phyloP scores from a whole-genome alignment of 2,113 vertebrate species.

The Tichodroma muraria region DNA sequence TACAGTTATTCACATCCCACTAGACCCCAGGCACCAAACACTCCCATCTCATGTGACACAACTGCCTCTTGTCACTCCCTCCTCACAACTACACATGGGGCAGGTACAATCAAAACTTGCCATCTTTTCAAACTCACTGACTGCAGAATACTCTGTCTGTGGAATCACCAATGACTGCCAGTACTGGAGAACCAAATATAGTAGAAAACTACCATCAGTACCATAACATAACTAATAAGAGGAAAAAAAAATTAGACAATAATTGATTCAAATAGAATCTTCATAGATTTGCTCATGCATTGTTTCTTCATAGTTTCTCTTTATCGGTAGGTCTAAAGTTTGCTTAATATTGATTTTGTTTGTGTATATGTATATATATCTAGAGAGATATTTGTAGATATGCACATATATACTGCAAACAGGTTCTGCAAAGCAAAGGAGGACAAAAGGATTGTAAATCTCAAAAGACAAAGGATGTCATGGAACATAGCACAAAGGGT shows the following conservation, averaged over 20 bases:
- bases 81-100: neutral
- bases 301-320: neutral
- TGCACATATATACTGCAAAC: neutral
- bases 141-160: neutral
- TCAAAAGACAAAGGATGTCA: neutral
- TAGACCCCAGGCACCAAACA: neutral
- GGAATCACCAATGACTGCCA: neutral
- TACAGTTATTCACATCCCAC: neutral
- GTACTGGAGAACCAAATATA: neutral
- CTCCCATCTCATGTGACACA: neutral
- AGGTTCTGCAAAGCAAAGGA: neutral
- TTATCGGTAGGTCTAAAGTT: neutral
- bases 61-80: neutral
- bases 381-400: neutral
- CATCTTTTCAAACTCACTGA: neutral
- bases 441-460: neutral
- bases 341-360: neutral
- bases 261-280: neutral
- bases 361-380: accelerated
- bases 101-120: neutral
- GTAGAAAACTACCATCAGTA: neutral
- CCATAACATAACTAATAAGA: neutral
- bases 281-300: neutral
- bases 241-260: neutral
- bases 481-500: neutral